Conservation (phyloP, 2,113 vertebrate genomes). For the Alces alces region DNA sequence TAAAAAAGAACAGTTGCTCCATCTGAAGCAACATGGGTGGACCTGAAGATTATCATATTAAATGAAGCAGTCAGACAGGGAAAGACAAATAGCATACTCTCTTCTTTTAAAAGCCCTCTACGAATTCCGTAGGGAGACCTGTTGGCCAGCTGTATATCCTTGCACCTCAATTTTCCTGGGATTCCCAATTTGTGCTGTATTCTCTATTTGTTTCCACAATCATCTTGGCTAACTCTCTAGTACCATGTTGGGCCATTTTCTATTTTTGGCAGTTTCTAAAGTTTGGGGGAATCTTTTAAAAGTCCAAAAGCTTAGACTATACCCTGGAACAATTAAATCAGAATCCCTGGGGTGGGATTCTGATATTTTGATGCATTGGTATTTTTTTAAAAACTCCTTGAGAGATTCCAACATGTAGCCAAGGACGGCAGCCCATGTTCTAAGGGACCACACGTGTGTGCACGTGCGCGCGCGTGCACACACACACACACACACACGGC, state of each 20-base stretch:
- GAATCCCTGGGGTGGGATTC: not conserved
- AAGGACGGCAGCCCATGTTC: accelerated
- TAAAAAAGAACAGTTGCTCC: not conserved
- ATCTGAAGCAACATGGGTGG: not conserved
- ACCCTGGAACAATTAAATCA: not conserved
- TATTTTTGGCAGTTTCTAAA: not conserved
- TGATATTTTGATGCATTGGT: not conserved
- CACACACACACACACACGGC: accelerated
- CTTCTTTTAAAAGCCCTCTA: not conserved
- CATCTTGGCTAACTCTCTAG: not conserved
- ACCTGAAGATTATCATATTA: not conserved
- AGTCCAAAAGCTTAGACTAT: not conserved
- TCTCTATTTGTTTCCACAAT: not conserved
- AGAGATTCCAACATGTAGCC: not conserved
- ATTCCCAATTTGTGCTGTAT: no score
- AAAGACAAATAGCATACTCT: not conserved
- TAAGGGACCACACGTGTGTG: no score
- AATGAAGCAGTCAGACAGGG: not conserved
- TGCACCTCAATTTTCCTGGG: not conserved
- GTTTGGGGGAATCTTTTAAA: not conserved
- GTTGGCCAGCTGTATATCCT: not conserved
- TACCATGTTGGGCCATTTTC: not conserved
- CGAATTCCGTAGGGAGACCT: accelerated
- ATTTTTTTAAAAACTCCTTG: not conserved
- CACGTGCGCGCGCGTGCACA: accelerated